Conservation (phyloP, 2,888 invertebrate species). For the Aricia artaxerxes region DNA sequence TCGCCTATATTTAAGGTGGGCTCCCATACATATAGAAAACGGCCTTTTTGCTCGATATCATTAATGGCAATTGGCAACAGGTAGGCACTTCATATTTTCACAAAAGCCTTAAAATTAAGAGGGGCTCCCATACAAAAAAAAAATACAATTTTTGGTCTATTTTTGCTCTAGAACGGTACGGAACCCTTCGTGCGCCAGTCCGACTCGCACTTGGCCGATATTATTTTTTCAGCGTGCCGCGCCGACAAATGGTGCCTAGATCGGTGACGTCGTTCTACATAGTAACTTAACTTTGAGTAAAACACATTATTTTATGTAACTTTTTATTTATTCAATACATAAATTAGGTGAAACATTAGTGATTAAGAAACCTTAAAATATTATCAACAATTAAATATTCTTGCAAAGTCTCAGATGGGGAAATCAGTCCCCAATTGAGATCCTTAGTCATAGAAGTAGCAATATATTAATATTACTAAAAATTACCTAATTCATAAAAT, state of each 20-base stretch:
- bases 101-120: too few species aligned
- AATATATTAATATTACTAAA: conserved; percentile 9
- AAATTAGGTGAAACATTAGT: not conserved
- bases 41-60: too few species aligned
- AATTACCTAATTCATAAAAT: not conserved
- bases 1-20: too few species aligned
- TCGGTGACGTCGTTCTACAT: not conserved
- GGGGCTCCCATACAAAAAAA: too few species aligned
- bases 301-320: conserved; percentile 25
- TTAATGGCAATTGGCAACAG: too few species aligned
- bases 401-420: not conserved
- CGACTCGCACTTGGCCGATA: too few species aligned
- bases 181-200: too few species aligned
- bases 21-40: too few species aligned
- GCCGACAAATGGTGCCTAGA: too few species aligned
- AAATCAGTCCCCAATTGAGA: not conserved
- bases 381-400: conserved; percentile 3
- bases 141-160: too few species aligned
- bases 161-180: too few species aligned
- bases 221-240: not conserved
- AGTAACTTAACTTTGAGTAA: not conserved
- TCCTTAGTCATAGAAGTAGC: not conserved
- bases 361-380: conserved; percentile 8
- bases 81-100: too few species aligned
- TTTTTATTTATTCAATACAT: conserved; percentile 26